phyloP scores from a whole-genome alignment of 1,140 invertebrate genomes.

The Branchinecta lindahli region DNA sequence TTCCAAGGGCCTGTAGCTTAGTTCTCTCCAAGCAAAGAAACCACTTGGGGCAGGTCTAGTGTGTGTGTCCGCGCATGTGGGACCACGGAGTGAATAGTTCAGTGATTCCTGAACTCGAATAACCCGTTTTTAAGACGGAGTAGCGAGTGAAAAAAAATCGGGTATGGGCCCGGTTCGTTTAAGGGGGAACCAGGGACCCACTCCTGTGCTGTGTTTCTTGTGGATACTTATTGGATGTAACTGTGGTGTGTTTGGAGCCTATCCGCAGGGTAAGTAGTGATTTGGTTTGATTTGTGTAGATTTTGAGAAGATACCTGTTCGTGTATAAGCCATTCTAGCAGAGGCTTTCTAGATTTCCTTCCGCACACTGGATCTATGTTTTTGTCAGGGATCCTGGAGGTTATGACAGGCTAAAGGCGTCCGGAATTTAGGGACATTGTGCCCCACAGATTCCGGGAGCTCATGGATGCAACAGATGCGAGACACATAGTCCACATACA shows the following conservation, averaged over 20 bases:
- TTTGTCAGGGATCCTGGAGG: no score
- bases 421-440: no score
- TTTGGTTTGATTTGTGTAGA: no score
- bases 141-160: background rate
- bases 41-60: constrained; percentile 5
- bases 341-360: no score
- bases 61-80: constrained; percentile 5
- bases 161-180: constrained; percentile 7
- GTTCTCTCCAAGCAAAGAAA: background rate
- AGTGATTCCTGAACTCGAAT: background rate
- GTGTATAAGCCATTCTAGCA: no score
- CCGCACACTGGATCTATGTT: no score
- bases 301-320: no score
- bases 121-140: background rate
- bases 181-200: background rate
- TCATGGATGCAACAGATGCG: no score
- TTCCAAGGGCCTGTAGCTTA: background rate
- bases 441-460: no score
- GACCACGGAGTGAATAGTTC: background rate
- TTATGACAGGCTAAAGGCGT: no score
- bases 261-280: background rate
- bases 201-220: constrained; percentile 3
- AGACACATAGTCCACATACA: no score
- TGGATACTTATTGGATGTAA: background rate
- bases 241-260: background rate